Evolutionary conservation across 2,888 invertebrate genomes (phyloP).

Genomic region (Temnothorax rugatulus): DNA sequence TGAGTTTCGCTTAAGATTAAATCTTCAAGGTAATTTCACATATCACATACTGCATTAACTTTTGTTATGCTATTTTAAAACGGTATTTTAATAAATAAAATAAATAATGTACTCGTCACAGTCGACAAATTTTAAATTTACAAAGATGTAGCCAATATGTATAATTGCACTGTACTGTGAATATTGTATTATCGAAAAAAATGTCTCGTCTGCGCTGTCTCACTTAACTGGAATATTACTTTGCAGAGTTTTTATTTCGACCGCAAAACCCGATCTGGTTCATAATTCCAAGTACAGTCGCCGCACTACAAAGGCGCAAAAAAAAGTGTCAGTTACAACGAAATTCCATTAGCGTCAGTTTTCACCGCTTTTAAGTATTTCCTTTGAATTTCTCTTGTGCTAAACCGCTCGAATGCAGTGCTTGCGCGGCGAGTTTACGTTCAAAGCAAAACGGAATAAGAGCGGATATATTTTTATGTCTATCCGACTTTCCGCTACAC

Average conservation of each 20-base stretch:
- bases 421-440: slow-evolving; percentile 60
- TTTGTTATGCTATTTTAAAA: neutral
- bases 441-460: slow-evolving; percentile 65
- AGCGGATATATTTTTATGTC: slow-evolving; percentile 59
- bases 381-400: slow-evolving; percentile 70
- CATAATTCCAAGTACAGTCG: slow-evolving; percentile 52
- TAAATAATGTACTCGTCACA: neutral
- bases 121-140: neutral
- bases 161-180: neutral
- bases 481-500: slow-evolving; percentile 47
- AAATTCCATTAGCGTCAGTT: slow-evolving; percentile 72
- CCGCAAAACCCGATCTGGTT: slow-evolving; percentile 54
- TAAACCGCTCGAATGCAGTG: slow-evolving; percentile 69
- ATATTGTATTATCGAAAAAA: slow-evolving; percentile 41
- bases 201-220: slow-evolving; percentile 10
- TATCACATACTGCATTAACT: neutral
- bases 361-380: slow-evolving; percentile 67
- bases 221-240: slow-evolving; percentile 48
- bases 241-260: slow-evolving; percentile 48
- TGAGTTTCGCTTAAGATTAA: neutral
- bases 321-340: slow-evolving; percentile 71
- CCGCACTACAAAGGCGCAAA: slow-evolving; percentile 57
- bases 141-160: slow-evolving; percentile 17
- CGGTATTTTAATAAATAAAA: neutral
- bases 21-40: neutral